These are phyloP conservation scores for Gnathonemus longibarbis DNA, from an alignment of 2,113 vertebrate species.

Conservation along the genomic window DNA sequence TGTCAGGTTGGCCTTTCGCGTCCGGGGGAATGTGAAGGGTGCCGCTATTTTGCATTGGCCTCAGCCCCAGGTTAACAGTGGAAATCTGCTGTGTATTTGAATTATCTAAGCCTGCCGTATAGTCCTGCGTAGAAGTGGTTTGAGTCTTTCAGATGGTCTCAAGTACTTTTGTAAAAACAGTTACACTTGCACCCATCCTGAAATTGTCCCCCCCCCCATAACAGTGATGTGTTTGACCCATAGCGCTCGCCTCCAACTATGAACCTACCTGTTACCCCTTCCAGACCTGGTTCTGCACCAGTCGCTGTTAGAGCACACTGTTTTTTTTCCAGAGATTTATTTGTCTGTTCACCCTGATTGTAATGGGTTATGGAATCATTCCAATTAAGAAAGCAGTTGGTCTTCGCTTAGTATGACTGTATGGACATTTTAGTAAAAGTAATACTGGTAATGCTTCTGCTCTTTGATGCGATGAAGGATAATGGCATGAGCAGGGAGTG, in stretches of 20 bases:
- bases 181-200: too few species aligned
- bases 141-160: not conserved
- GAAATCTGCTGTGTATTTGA: not conserved
- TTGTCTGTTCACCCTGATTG: not conserved
- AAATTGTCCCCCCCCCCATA: not conserved
- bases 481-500: not conserved
- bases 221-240: not conserved
- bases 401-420: not conserved
- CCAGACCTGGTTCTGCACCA: not conserved
- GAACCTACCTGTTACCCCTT: not conserved
- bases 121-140: not conserved
- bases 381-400: not conserved
- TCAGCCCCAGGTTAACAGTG: not conserved
- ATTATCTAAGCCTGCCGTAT: not conserved
- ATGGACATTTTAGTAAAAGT: not conserved
- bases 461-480: not conserved
- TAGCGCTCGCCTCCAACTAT: not conserved
- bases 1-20: slow-evolving; percentile 20
- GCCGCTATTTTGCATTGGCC: not conserved
- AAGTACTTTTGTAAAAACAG: not conserved
- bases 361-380: not conserved
- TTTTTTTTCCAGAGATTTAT: not conserved
- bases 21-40: not conserved
- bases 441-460: not conserved
- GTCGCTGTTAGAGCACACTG: not conserved